Conservation (phyloP, 2,797 vertebrate genomes). For the Masticophis lateralis region DNA sequence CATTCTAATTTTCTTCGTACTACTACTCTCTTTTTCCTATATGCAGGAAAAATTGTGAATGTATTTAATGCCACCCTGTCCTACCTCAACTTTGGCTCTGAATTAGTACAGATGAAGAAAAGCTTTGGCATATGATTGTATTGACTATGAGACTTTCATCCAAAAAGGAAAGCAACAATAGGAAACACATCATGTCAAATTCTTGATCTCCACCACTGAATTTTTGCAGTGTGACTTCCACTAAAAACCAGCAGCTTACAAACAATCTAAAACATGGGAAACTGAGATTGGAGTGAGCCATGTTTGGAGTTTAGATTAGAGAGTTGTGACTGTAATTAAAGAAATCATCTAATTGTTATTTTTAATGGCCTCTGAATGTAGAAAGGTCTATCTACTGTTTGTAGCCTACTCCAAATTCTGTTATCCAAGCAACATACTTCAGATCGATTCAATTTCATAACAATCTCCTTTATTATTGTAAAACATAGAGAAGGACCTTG, state of each 20-base stretch:
- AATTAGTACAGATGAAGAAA: neutral
- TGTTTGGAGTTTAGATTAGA: neutral
- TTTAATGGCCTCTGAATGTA: neutral
- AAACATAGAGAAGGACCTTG: neutral
- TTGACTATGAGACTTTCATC: neutral
- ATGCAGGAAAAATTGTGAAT: neutral
- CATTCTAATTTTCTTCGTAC: neutral
- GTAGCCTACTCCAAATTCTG: neutral
- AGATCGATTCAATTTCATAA: neutral
- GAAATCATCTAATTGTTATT: neutral
- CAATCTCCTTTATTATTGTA: neutral
- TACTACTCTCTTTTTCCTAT: neutral
- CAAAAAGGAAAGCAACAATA: neutral
- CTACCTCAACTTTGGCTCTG: neutral
- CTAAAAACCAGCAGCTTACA: neutral
- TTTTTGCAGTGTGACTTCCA: neutral
- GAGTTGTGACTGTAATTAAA: neutral
- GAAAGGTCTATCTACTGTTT: neutral
- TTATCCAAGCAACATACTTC: neutral
- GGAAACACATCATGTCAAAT: neutral
- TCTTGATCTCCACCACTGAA: neutral
- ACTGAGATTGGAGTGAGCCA: neutral
- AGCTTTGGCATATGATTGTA: neutral
- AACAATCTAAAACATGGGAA: neutral
- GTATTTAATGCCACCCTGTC: neutral